These are phyloP conservation scores for Schlechtendalia chinensis DNA, from an alignment of 1,140 invertebrate genomes.

Conservation along the genomic window DNA sequence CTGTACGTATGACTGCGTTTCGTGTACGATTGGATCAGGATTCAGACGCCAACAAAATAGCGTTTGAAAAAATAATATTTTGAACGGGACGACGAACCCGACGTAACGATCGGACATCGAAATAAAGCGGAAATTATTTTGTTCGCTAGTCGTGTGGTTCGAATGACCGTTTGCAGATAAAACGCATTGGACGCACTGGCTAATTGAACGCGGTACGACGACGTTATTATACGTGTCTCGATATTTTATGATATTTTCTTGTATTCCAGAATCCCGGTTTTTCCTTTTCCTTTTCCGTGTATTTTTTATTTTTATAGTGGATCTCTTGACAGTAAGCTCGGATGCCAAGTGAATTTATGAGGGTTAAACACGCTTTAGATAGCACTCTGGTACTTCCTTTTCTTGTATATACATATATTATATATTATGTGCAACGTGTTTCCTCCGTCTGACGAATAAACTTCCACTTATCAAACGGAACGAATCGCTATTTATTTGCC, in stretches of 20 bases:
- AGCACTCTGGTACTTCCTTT: slow-evolving; percentile 23
- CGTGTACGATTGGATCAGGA: too few relatives aligned
- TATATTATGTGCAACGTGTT: slow-evolving; percentile 18
- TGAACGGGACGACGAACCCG: too few relatives aligned
- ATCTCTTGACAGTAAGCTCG: slow-evolving; percentile 30
- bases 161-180: too few relatives aligned
- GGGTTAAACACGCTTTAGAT: slow-evolving; percentile 36
- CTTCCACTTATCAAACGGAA: slow-evolving; percentile 35
- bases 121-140: too few relatives aligned
- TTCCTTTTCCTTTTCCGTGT: background rate
- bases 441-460: slow-evolving; percentile 29
- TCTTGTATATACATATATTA: slow-evolving; percentile 25
- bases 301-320: background rate
- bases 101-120: too few relatives aligned
- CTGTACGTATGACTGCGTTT: too few relatives aligned
- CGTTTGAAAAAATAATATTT: too few relatives aligned
- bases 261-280: background rate
- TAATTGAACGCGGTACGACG: too few relatives aligned
- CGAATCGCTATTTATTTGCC: slow-evolving; percentile 8
- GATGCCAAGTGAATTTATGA: slow-evolving; percentile 32
- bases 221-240: background rate
- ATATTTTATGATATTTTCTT: background rate
- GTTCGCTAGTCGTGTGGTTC: too few relatives aligned
- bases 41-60: too few relatives aligned
- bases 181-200: too few relatives aligned